Conservation (phyloP, 2,888 invertebrate species). For the Acleris laterana region DNA sequence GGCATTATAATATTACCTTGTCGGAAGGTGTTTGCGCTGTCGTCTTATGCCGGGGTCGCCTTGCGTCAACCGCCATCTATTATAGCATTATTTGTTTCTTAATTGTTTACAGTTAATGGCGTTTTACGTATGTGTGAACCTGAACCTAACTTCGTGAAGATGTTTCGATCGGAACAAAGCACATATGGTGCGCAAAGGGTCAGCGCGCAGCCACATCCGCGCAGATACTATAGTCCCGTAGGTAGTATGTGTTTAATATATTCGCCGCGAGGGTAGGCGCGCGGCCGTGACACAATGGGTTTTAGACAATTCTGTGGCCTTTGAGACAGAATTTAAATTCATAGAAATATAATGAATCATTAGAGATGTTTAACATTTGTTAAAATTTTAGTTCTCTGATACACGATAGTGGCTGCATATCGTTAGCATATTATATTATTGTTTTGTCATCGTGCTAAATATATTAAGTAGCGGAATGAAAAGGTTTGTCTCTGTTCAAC, state of each 20-base stretch:
- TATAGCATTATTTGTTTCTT: no score
- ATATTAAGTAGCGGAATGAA: neutral
- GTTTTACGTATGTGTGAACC: no score
- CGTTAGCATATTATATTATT: slow-evolving; percentile 17
- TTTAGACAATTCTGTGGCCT: slow-evolving; percentile 46
- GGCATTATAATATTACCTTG: slow-evolving; percentile 15
- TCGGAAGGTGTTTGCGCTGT: no score
- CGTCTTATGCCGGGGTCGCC: no score
- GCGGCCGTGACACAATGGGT: slow-evolving; percentile 35
- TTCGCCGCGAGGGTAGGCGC: slow-evolving; percentile 38
- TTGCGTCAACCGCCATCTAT: no score
- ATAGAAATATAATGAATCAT: slow-evolving; percentile 41
- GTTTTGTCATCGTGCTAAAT: neutral
- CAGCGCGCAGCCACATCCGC: neutral
- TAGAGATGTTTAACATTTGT: slow-evolving; percentile 42
- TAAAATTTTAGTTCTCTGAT: slow-evolving; percentile 35
- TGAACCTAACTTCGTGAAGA: neutral
- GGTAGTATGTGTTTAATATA: slow-evolving; percentile 36
- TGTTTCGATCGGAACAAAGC: neutral
- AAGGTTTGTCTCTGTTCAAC: neutral
- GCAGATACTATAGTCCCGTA: slow-evolving; percentile 9
- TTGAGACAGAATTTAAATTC: slow-evolving; percentile 48
- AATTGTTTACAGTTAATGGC: no score
- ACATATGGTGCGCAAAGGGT: neutral
- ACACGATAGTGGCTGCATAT: slow-evolving; percentile 37